phyloP scores from a whole-genome alignment of 1,140 invertebrate species.

The Drosophila ficusphila region DNA sequence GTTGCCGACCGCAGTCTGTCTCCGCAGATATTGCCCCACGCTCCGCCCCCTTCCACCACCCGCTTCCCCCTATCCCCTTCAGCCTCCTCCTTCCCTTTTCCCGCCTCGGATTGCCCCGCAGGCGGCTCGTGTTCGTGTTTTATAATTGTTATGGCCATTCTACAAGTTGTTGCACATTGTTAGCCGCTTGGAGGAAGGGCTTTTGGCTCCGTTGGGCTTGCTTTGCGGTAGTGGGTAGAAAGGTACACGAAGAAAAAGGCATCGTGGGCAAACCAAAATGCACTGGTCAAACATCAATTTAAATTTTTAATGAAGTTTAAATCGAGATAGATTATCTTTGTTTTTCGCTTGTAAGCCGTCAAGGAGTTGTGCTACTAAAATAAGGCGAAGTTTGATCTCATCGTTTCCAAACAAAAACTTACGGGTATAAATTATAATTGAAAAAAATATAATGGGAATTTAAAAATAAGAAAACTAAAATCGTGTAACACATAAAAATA shows the following conservation, averaged over 20 bases:
- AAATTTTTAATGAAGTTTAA: too few species aligned
- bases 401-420: too few species aligned
- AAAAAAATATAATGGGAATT: too few species aligned
- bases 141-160: slow-evolving; percentile 62
- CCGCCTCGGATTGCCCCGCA: neutral
- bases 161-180: slow-evolving; percentile 53
- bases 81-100: neutral
- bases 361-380: too few species aligned
- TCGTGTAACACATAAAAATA: too few species aligned
- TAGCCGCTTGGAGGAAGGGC: slow-evolving; percentile 21
- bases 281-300: too few species aligned
- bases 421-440: too few species aligned
- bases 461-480: too few species aligned
- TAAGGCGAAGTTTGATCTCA: too few species aligned
- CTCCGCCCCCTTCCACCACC: neutral
- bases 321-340: too few species aligned
- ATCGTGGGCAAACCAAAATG: too few species aligned
- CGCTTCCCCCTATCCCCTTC: neutral
- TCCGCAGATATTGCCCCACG: slow-evolving; percentile 14
- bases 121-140: slow-evolving; percentile 49
- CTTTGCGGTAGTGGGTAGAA: slow-evolving; percentile 2
- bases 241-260: neutral
- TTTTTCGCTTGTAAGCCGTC: too few species aligned
- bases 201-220: slow-evolving; percentile 2
- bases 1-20: slow-evolving; percentile 61